These are phyloP conservation scores for Spilarctia lutea DNA, from an alignment of 2,888 invertebrate genomes.

Conservation along the genomic window DNA sequence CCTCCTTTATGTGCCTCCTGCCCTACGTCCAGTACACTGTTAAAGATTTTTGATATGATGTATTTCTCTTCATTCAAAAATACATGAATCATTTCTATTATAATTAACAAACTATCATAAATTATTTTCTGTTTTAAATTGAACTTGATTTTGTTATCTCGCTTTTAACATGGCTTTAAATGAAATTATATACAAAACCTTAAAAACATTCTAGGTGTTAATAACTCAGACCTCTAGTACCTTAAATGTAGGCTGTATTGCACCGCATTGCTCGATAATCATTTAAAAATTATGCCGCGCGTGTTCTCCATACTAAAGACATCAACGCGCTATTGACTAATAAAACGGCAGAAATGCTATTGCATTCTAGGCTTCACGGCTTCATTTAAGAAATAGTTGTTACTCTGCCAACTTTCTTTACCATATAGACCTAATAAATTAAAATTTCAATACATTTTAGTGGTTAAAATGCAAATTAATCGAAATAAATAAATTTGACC, in stretches of 20 bases:
- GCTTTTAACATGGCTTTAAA: too few relatives aligned
- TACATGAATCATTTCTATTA: too few relatives aligned
- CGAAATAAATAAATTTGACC: neutral
- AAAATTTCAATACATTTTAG: neutral
- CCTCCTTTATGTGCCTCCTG: too few relatives aligned
- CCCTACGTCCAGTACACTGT: too few relatives aligned
- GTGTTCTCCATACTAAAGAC: conserved; percentile 38
- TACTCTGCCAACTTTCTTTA: conserved; percentile 26
- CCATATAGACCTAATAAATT: conserved; percentile 16
- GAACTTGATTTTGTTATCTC: neutral
- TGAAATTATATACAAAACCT: neutral
- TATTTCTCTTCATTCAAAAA: too few relatives aligned
- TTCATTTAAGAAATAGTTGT: conserved; percentile 31
- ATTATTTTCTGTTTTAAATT: neutral
- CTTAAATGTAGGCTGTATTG: conserved; percentile 9
- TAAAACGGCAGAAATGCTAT: neutral
- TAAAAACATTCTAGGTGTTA: neutral
- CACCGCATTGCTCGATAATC: conserved; percentile 11
- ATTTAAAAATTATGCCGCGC: conserved; percentile 20
- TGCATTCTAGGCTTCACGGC: conserved; percentile 7
- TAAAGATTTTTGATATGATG: too few relatives aligned
- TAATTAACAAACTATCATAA: neutral
- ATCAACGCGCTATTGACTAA: conserved; percentile 37
- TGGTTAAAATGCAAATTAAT: neutral
- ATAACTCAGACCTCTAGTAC: neutral